Percentiles rank a stretch among this genome's conserved stretches.
Evolutionary conservation across 1,140 invertebrate genomes (phyloP).

Genomic region (Drosophila sechellia): DNA sequence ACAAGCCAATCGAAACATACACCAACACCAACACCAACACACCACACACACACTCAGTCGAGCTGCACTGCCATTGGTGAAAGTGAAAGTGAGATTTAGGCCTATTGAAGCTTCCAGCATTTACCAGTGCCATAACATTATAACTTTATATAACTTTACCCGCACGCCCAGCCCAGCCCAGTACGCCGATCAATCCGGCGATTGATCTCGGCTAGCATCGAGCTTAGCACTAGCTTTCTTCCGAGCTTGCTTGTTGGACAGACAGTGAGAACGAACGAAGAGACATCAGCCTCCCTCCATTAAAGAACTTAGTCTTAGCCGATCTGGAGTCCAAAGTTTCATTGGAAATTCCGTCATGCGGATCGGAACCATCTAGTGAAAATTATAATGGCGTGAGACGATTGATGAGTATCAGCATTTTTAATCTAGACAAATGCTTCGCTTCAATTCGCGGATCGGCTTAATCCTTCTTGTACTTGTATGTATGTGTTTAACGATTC

Average conservation of each 20-base stretch:
- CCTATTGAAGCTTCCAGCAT: constrained; percentile 53
- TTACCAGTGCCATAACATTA: constrained; percentile 49
- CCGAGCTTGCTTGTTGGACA: constrained; percentile 33
- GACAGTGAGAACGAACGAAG: constrained; percentile 2
- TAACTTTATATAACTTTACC: constrained; percentile 42
- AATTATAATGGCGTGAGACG: not conserved
- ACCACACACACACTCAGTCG: constrained; percentile 20
- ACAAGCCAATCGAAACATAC: constrained; percentile 2
- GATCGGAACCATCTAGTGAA: not conserved
- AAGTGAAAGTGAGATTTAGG: constrained; percentile 49
- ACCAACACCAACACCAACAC: not conserved
- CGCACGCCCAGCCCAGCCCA: not conserved
- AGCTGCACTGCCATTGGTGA: constrained; percentile 48
- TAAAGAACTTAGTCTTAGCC: constrained; percentile 27
- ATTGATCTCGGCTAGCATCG: constrained; percentile 42
- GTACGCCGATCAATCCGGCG: constrained; percentile 7
- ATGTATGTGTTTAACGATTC: constrained; percentile 50
- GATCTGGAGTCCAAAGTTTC: constrained; percentile 8
- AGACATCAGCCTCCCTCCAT: constrained; percentile 43
- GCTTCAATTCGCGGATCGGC: constrained; percentile 24
- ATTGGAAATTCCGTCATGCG: not conserved
- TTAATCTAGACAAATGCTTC: constrained; percentile 28
- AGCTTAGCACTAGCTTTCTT: constrained; percentile 70
- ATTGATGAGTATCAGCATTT: not conserved
- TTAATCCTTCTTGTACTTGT: constrained; percentile 1